Percentiles rank a stretch among this genome's conserved stretches.
phyloP scores from a whole-genome alignment of 2,113 vertebrate species.

The Falco punctatus region DNA sequence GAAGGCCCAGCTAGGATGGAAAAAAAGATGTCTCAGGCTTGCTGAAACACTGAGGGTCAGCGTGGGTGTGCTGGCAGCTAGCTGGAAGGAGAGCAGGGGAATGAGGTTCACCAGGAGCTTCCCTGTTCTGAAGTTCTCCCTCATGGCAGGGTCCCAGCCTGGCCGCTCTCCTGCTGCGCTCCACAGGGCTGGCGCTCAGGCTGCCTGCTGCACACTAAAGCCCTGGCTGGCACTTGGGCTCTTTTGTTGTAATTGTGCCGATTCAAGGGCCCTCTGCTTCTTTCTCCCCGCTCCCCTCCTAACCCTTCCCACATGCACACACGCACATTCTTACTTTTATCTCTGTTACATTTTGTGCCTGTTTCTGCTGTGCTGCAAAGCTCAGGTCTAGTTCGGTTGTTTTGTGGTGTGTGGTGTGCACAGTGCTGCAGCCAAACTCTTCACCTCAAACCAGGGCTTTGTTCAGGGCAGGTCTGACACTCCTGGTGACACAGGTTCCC shows the following conservation, averaged over 20 bases:
- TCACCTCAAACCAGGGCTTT: background rate
- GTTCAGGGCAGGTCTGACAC: background rate
- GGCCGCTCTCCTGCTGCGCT: background rate
- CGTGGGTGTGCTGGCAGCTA: background rate
- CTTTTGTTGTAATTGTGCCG: background rate
- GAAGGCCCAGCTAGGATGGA: background rate
- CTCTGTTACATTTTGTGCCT: background rate
- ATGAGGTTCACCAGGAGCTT: background rate
- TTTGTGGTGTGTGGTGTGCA: no score
- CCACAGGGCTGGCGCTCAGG: background rate
- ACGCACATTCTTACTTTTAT: background rate
- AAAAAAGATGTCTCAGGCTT: background rate
- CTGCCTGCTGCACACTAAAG: accelerated
- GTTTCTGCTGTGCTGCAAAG: background rate
- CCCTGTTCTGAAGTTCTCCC: background rate
- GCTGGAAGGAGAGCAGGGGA: background rate
- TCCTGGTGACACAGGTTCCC: background rate
- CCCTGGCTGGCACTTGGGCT: background rate
- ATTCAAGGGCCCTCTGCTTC: no score
- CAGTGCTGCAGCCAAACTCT: background rate
- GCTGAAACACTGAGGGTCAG: background rate
- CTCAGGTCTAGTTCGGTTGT: background rate
- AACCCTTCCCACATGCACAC: no score
- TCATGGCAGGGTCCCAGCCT: background rate
- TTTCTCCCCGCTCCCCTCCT: no score